Base-by-base conservation (phyloP, 1,140 invertebrate species). In the Metopolophium dirhodum region DNA sequence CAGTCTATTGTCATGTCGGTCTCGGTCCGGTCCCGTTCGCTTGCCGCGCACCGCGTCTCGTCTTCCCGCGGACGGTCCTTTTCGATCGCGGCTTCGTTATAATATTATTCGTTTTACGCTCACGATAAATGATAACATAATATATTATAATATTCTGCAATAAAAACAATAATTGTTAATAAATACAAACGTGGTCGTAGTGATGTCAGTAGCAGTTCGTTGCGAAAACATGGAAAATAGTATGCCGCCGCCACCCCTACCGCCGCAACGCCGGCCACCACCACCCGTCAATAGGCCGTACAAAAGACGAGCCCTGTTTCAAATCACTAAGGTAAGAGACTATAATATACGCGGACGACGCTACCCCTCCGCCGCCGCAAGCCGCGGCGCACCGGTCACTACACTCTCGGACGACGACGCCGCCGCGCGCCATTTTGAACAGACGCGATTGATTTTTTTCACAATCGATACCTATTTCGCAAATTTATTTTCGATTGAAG, bases 261-360 rank as follows among this genome's bases (percentile, higher is more conserved):
- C 22, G 6, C n/a, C 47, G 35, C 91, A 86, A 8, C 91, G 47
- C 9, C 68, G n/a, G 35, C 61, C 68, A 30, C 51, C 61, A 20
- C 61, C 68, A 18, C 37, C 61, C 18, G 41, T 54, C 23, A 68
- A 91, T 90, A 94, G 68, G 90, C 88, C 82, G 93, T 92, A 61
- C 82, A 91, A 87, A 61, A 94, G 91, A 91, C 90, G 93, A 92
- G 93, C 93, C 41, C 57, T 94, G 83, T 94, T 94, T 92, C 93
- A 94, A 49, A 94, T 94, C 82, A 94, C 93, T 9, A 94, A 94
- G 90, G 93, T 94, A 92, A 94, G 49, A 85, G 8, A 47, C 23
- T 37, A 77, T 14, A 54, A 22, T 47, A 49, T 87, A 20, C 1
- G 57, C 14, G 37, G 54, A 90, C 89, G 57, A 26, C n/a, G 51